Base-by-base conservation (phyloP, 1,140 invertebrate genomes). In the Thaumatotibia leucotreta region DNA sequence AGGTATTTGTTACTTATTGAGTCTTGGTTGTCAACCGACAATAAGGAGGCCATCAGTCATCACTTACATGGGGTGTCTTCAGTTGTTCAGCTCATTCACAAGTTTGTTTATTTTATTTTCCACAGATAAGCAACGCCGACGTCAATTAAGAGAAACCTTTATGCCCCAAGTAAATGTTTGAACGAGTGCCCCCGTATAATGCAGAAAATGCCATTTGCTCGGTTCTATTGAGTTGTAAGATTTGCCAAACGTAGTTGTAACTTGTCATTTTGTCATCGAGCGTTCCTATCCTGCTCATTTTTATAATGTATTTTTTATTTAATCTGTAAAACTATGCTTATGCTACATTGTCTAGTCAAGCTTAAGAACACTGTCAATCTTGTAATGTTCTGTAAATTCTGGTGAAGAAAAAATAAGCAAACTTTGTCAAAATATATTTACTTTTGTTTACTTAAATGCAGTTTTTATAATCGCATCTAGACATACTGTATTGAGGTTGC, bases 391-490 rank as follows among this genome's bases (percentile, higher is more conserved):
- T 69, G 64, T 70, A 76, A 76, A 76, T 76, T 74, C 39, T 69
- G 54, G 72, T 76, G 66, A 50, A 61, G 69, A 68, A 67, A 65
- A 70, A 66, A 65, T 70, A 67, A 72, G 66, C 66, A 64, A 69
- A 67, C 67, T 33, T 66, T 69, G 63, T 69, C 32, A 68, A 23
- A 73, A 70, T 69, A 68, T 70, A 72, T 71, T 68, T 76, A 70
- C 68, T 70, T 58, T 65, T 62, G 68, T 70, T 45, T 45, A 45
- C 39, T 45, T 45, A 66, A 67, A 63, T 69, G 64, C 58, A 63
- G 50, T 75, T 68, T 69, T 67, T 35, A 35, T 20, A 33, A 39
- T 10, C n/a, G 20, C 22, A 50, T n/a, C 20, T 50, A 54, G 22
- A 14, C 10, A 54, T 23, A 54, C 22, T 54, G 8, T 11, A 4